phyloP scores from a whole-genome alignment of 2,888 invertebrate genomes.

The Alloscopus bannaensis region DNA sequence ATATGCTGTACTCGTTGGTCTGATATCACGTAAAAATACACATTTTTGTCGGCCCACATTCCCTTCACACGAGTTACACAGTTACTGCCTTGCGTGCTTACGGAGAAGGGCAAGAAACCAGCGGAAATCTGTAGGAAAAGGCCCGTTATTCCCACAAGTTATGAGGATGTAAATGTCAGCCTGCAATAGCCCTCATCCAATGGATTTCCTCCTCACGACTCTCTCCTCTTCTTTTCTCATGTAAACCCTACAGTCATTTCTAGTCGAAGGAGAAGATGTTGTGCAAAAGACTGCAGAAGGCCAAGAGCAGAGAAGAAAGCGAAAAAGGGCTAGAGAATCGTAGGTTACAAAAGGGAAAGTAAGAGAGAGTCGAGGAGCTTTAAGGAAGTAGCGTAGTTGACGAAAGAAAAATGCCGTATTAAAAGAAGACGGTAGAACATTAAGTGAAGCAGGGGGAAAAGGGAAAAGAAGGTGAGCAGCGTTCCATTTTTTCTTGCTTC shows the following conservation, averaged over 20 bases:
- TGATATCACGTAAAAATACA: too few relatives aligned
- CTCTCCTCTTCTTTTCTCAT: conserved; percentile 9
- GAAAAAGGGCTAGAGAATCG: too few relatives aligned
- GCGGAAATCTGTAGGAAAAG: conserved; percentile 56
- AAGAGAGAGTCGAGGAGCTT: conserved; percentile 19
- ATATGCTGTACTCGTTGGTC: too few relatives aligned
- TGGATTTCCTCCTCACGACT: conserved; percentile 37
- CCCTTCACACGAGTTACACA: too few relatives aligned
- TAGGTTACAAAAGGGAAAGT: too few relatives aligned
- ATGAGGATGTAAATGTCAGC: conserved; percentile 67
- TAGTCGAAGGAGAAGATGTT: conserved; percentile 32
- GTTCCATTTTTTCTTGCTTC: conserved; percentile 44
- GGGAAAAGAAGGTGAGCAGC: conserved; percentile 24
- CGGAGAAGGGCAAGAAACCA: too few relatives aligned
- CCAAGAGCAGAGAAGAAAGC: too few relatives aligned
- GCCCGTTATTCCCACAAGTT: conserved; percentile 59
- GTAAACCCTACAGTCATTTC: background rate
- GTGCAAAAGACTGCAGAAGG: conserved; percentile 35
- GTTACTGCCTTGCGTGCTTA: too few relatives aligned
- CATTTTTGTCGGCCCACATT: too few relatives aligned
- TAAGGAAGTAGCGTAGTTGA: conserved; percentile 8
- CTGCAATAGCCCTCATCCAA: conserved; percentile 54
- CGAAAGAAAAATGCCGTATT: too few relatives aligned
- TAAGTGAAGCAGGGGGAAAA: conserved; percentile 15
- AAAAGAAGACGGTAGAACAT: conserved; percentile 38